Evolutionary conservation across 2,797 vertebrate genomes (phyloP), one percentile per base, ranked within the genome.

Genomic region (Sciurus vulgaris): DNA sequence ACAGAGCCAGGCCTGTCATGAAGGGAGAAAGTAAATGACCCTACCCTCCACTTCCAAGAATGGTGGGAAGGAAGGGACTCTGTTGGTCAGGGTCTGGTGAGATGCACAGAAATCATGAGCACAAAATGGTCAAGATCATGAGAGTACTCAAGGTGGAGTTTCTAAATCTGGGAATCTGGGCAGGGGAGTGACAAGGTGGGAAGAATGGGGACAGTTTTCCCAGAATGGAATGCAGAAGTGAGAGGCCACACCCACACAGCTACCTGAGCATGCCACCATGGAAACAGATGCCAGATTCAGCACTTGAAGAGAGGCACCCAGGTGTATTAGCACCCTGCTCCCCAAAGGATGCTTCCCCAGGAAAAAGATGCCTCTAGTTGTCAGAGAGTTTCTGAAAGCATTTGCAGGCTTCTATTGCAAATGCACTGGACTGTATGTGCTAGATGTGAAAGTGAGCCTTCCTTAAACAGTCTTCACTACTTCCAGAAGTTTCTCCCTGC

Each of bases 1-100:
- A 26, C 99, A 99, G n/a, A 99, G 99, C 99, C 99, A 99, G 81
- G 99, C 99, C 99, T 99, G 96, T 74, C 97, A 61, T 0, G 17
- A 74, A 74, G 69, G 65, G 41, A 74, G 56, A 92, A 77, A 61
- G 44, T 2, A 15, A 59, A 44, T 65, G 44, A 26, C 44, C 81
- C 56, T 33, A 22, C 14, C 3, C 38, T 47, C 59, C 12, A 2
- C 26, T 14, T 69, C 86, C 63, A 8, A 47, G 20, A 33, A 41
- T 0, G 2, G 7, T 9, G 30, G n/a, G 20, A 22, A 9, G 7
- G 20, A 18, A 74, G 24, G 69, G 30, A 11, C 14, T 30, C 51
- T 18, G 17, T 85, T 13, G 3, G 7, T 3, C 44, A 51, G 56
- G 67, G 20, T 24, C 73, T 73, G 35, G n/a, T 11, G 47, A 44